Conservation (phyloP, 2,113 vertebrate genomes). For the Crotalus viridis region DNA sequence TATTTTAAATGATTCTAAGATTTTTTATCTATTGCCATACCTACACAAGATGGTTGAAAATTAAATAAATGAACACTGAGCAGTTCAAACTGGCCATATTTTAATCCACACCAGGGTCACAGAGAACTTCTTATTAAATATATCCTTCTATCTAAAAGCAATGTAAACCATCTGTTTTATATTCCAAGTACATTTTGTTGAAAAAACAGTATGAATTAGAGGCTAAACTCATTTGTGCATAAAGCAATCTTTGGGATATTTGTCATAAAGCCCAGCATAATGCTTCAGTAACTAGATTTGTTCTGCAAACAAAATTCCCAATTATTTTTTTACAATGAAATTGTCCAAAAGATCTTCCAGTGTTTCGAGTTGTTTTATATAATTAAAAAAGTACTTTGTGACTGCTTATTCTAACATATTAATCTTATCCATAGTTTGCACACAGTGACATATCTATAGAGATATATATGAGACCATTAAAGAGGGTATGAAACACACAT, state of each 20-base stretch:
- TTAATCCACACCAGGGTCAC: background rate
- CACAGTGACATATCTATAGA: background rate
- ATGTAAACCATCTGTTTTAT: background rate
- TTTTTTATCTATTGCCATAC: background rate
- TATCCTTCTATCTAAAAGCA: background rate
- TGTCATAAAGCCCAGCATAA: background rate
- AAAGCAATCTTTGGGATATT: background rate
- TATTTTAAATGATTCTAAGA: background rate
- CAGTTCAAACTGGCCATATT: background rate
- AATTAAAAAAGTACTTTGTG: background rate
- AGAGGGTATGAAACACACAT: background rate
- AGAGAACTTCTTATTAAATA: background rate
- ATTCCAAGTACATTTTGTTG: background rate
- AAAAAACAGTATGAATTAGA: conserved; percentile 18
- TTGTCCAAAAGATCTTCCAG: background rate
- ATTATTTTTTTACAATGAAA: background rate
- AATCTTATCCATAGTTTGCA: background rate
- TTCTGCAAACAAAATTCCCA: background rate
- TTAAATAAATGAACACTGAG: background rate
- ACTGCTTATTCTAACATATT: background rate
- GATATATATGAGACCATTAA: background rate
- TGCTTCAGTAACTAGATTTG: background rate
- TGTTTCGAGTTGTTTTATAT: background rate
- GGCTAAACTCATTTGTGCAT: background rate
- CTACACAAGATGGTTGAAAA: background rate